Conservation (phyloP, 2,797 vertebrate genomes). For the Gila robusta region DNA sequence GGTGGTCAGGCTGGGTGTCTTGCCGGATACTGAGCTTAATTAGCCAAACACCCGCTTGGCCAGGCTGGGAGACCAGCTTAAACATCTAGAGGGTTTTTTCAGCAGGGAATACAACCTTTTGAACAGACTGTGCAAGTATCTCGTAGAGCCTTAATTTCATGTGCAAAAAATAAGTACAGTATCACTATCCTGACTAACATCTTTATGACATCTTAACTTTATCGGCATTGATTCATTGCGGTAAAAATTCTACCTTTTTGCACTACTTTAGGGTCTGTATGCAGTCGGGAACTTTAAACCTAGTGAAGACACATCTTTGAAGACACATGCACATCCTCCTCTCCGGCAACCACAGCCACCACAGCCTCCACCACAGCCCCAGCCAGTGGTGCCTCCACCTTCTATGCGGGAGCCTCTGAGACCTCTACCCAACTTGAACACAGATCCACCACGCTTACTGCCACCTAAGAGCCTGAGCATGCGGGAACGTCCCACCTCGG, state of each 20-base stretch:
- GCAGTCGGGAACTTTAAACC: slow-evolving; percentile 97
- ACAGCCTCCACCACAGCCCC: slow-evolving; percentile 55
- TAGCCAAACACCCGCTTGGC: not conserved
- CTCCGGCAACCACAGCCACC: slow-evolving; percentile 35
- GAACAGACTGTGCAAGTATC: not conserved
- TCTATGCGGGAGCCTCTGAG: slow-evolving; percentile 82
- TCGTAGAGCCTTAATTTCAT: not conserved
- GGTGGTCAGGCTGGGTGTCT: not conserved
- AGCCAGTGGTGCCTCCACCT: slow-evolving; percentile 60
- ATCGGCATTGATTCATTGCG: not conserved
- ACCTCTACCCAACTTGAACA: slow-evolving; percentile 87
- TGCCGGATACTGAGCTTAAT: not conserved
- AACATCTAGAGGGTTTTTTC: not conserved
- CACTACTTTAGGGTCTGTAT: slow-evolving; percentile 85
- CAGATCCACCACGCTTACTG: slow-evolving; percentile 88
- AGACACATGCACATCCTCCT: slow-evolving; percentile 26
- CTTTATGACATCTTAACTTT: not conserved
- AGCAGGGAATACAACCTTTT: not conserved
- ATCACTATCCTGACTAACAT: not conserved
- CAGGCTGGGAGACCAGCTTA: not conserved
- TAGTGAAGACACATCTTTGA: slow-evolving; percentile 84
- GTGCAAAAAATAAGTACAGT: not conserved
- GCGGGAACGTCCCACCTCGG: slow-evolving; percentile 82
- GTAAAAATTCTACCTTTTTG: slow-evolving; percentile 5
- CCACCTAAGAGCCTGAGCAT: slow-evolving; percentile 86